Percentiles rank a stretch among this genome's conserved stretches.
phyloP scores from a whole-genome alignment of 1,140 invertebrate genomes.

The Probaryconus sp. region DNA sequence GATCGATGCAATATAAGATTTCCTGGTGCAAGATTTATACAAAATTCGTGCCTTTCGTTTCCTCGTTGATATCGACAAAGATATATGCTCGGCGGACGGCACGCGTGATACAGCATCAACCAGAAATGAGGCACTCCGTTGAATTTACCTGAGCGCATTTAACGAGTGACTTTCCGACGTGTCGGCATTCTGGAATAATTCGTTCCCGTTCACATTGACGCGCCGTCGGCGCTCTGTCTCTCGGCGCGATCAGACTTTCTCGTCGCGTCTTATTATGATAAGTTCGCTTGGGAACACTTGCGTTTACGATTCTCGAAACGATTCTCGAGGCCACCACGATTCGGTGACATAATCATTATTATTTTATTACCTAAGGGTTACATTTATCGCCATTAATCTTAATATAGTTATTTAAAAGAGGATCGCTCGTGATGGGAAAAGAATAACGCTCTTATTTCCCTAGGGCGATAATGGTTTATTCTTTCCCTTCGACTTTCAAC shows the following conservation, averaged over 20 bases:
- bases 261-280: constrained; percentile 72
- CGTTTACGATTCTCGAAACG: constrained; percentile 64
- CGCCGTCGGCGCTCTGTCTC: constrained; percentile 47
- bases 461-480: no score
- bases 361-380: constrained; percentile 39
- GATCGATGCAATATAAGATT: constrained; percentile 5
- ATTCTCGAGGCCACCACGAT: constrained; percentile 65
- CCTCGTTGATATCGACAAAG: constrained; percentile 10
- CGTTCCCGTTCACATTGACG: constrained; percentile 52
- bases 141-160: constrained; percentile 36
- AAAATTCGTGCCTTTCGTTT: constrained; percentile 9
- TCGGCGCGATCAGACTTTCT: constrained; percentile 59
- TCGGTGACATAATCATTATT: constrained; percentile 59
- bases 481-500: no score
- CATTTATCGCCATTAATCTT: constrained; percentile 33
- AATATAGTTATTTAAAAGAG: background rate
- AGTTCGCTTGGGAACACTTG: constrained; percentile 60
- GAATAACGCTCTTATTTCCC: no score
- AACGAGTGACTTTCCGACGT: constrained; percentile 63
- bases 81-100: constrained; percentile 30
- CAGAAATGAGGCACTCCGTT: constrained; percentile 15
- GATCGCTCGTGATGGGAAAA: constrained; percentile 20
- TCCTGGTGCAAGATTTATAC: constrained; percentile 8
- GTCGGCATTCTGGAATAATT: constrained; percentile 56
- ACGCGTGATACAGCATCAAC: constrained; percentile 30